Evolutionary conservation across 2,113 vertebrate genomes (phyloP).

Genomic region (Rutilus rutilus): DNA sequence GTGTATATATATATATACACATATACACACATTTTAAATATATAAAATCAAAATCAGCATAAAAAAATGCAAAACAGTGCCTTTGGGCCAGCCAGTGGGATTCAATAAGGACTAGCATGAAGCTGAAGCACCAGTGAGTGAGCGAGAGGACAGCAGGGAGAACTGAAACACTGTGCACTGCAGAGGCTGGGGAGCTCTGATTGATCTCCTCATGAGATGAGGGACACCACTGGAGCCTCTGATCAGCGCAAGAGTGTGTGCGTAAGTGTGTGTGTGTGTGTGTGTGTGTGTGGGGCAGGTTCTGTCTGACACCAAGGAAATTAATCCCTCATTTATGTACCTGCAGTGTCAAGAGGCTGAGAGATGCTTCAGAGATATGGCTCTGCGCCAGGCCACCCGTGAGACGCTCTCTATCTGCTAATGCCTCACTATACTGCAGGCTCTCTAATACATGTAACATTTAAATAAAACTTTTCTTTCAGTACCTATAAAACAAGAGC

Average conservation of each 20-base stretch:
- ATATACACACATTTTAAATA: too few species aligned
- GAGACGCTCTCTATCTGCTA: not conserved
- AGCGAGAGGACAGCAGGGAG: not conserved
- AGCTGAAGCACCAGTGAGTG: not conserved
- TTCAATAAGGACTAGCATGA: not conserved
- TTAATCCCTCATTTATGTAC: slow-evolving; percentile 53
- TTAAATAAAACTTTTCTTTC: not conserved
- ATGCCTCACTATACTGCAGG: not conserved
- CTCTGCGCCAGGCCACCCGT: slow-evolving; percentile 32
- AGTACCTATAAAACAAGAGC: not conserved
- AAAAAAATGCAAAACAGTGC: not conserved
- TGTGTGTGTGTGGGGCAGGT: slow-evolving; percentile 16
- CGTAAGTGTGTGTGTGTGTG: not conserved
- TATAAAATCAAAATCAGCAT: not conserved
- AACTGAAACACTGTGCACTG: not conserved
- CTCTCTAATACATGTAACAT: not conserved
- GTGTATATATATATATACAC: too few species aligned
- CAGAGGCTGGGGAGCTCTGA: slow-evolving; percentile 22
- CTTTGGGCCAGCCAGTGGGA: not conserved
- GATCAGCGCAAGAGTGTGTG: slow-evolving; percentile 27
- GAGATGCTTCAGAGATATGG: slow-evolving; percentile 40
- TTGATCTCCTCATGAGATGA: slow-evolving; percentile 48
- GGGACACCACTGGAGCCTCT: slow-evolving; percentile 21
- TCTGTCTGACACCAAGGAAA: slow-evolving; percentile 45
- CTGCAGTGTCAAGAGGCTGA: slow-evolving; percentile 51